Evolutionary conservation across 2,113 vertebrate species (phyloP), one percentile per base, ranked within the genome.

Genomic region (Oreochromis spilurus): DNA sequence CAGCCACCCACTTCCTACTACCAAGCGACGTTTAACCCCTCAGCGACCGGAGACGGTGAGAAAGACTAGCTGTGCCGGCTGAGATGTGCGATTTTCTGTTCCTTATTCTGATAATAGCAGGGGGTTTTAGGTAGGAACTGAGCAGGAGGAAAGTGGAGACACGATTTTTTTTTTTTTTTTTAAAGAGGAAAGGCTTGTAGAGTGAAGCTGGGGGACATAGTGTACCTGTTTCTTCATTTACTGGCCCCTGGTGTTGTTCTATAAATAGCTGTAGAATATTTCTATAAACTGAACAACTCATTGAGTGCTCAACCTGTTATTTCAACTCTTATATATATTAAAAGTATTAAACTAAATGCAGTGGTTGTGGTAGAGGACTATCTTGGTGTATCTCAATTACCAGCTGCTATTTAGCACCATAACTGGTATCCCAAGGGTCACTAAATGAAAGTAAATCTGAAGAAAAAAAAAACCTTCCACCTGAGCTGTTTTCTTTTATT

Each of bases 1-100:
- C 62, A 79, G 75, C 93, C 95, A 90, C 94, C 95, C 94, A 94
- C 96, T 93, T 95, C 94, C 95, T 95, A 94, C 93, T 84, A 93
- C 84, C 89, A 55, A 82, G 58, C 36, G 55, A 89, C 60, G 90
- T 82, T 96, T 95, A 96, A 96, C 94, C 95, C 95, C 90, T 94
- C 72, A 82, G 34, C 36, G 48, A 78, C 94, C 93, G 31, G 40
- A 84, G 50, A 26, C 81, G 60, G 19, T 13, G 75, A 79, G 9
- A 17, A 45, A 36, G 21, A 79, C 19, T 14, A 60, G 11, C 29
- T 70, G 36, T 48, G 57, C 11, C 11, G 19, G 65, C 50, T 54
- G 48, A 34, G 21, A 29, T 19, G 70, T 38, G 26, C 19, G 9
- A 17, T 14, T 81, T 36, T 80, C 45, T 21, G 14, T 31, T 17